These are phyloP conservation scores for Protomyctophum bolini DNA, from an alignment of 2,113 vertebrate genomes.

Conservation along the genomic window DNA sequence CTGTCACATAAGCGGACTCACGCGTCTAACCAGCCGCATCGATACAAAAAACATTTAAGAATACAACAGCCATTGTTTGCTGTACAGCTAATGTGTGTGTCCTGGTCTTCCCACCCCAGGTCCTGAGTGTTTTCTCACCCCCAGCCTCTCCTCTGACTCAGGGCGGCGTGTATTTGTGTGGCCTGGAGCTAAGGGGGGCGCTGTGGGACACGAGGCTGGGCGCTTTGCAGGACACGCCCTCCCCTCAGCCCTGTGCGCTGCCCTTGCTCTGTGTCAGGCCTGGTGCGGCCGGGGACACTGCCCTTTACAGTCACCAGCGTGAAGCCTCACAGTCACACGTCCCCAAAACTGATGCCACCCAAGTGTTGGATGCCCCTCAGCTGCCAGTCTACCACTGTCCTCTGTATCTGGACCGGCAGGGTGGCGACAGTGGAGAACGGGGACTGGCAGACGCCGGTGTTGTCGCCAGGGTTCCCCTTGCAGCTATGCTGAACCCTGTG, in stretches of 20 bases:
- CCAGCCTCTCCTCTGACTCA: constrained; percentile 23
- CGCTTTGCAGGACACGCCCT: constrained; percentile 67
- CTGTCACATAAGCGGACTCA: no score
- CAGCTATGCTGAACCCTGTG: constrained; percentile 55
- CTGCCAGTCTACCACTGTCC: constrained; percentile 72
- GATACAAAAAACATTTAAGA: no score
- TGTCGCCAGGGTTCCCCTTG: constrained; percentile 71
- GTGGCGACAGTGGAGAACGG: constrained; percentile 6
- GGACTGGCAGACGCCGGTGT: constrained; percentile 60
- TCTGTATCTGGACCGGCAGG: constrained; percentile 62
- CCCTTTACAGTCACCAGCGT: not conserved
- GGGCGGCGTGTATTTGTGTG: constrained; percentile 72
- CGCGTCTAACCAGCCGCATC: no score
- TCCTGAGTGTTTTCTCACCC: constrained; percentile 37
- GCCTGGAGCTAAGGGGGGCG: constrained; percentile 80
- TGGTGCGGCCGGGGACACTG: not conserved
- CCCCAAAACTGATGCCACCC: not conserved
- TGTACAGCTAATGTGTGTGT: not conserved
- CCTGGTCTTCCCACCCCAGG: constrained; percentile 57
- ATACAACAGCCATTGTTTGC: no score
- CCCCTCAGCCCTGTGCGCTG: constrained; percentile 61
- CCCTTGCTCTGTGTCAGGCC: constrained; percentile 70
- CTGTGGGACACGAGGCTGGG: constrained; percentile 74
- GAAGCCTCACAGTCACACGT: not conserved
- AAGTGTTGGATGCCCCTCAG: not conserved